These are phyloP conservation scores for Erinaceus europaeus DNA, from an alignment of 2,113 vertebrate species.

Conservation along the genomic window DNA sequence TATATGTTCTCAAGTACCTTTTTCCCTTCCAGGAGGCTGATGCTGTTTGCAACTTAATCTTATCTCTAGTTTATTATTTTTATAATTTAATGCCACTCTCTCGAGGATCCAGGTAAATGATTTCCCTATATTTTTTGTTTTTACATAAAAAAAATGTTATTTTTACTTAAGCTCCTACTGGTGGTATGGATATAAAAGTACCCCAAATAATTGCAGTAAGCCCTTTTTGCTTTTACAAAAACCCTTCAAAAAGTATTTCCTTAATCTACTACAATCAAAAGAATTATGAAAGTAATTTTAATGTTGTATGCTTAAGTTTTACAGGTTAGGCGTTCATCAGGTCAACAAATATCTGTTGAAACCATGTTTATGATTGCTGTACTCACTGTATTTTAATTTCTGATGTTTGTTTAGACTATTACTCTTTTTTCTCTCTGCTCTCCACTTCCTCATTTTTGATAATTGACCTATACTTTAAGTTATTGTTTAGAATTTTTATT, in stretches of 20 bases:
- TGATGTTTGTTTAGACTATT: neutral
- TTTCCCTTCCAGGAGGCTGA: conserved; percentile 90
- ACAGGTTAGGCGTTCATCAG: too few species aligned
- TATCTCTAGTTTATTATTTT: conserved; percentile 98
- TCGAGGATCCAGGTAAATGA: conserved; percentile 93
- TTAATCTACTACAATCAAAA: neutral
- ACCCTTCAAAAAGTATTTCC: neutral
- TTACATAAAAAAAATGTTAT: neutral
- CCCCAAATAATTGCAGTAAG: neutral
- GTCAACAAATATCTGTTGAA: neutral
- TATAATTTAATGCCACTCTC: conserved; percentile 99
- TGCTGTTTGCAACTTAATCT: conserved; percentile 95
- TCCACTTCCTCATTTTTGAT: too few species aligned
- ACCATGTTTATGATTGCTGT: rapidly evolving
- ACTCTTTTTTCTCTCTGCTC: neutral
- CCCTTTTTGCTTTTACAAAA: neutral
- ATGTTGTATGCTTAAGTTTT: too few species aligned
- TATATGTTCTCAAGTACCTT: neutral
- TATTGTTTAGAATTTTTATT: neutral
- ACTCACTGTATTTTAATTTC: neutral
- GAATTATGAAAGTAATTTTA: neutral
- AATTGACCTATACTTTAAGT: neutral
- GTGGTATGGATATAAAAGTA: neutral
- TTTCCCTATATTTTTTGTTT: neutral
- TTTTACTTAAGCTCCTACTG: neutral